Evolutionary conservation across 2,888 invertebrate species (phyloP).

Genomic region (Latrodectus hesperus): DNA sequence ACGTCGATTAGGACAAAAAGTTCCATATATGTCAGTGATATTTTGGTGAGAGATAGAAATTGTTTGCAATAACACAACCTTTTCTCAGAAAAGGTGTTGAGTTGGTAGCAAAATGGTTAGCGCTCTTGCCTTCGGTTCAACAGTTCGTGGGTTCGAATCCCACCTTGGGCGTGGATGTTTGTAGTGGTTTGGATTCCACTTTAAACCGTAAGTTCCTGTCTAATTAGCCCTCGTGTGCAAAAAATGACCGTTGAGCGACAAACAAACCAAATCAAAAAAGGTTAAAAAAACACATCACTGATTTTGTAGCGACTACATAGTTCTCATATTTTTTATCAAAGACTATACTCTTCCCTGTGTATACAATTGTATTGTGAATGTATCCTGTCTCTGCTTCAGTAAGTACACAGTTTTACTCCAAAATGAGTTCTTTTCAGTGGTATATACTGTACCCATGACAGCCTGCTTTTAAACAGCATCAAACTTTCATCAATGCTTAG

Average conservation of each 20-base stretch:
- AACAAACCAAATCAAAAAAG: too few species aligned
- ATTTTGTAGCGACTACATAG: not conserved
- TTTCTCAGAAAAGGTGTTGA: not conserved
- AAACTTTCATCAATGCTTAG: too few species aligned
- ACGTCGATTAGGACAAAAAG: conserved; percentile 50
- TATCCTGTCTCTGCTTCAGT: conserved; percentile 40
- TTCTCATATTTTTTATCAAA: conserved; percentile 29
- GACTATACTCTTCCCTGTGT: conserved; percentile 1
- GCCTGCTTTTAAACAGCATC: conserved; percentile 23
- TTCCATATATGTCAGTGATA: conserved; percentile 66
- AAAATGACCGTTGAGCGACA: too few species aligned
- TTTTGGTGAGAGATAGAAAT: conserved; percentile 36
- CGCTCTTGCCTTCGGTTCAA: too few species aligned
- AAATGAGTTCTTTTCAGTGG: conserved; percentile 68
- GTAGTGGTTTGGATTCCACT: too few species aligned
- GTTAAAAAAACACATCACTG: not conserved
- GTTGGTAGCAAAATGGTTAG: too few species aligned
- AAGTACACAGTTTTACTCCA: conserved; percentile 27
- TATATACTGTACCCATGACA: conserved; percentile 64
- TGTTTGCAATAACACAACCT: conserved; percentile 57
- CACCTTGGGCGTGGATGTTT: too few species aligned
- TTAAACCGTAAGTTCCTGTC: too few species aligned
- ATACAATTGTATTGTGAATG: conserved; percentile 31
- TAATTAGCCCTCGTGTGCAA: too few species aligned
- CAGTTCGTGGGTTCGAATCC: too few species aligned